Evolutionary conservation across 2,113 vertebrate species (phyloP), one percentile per base, ranked within the genome.

Genomic region (Burhinus oedicnemus): DNA sequence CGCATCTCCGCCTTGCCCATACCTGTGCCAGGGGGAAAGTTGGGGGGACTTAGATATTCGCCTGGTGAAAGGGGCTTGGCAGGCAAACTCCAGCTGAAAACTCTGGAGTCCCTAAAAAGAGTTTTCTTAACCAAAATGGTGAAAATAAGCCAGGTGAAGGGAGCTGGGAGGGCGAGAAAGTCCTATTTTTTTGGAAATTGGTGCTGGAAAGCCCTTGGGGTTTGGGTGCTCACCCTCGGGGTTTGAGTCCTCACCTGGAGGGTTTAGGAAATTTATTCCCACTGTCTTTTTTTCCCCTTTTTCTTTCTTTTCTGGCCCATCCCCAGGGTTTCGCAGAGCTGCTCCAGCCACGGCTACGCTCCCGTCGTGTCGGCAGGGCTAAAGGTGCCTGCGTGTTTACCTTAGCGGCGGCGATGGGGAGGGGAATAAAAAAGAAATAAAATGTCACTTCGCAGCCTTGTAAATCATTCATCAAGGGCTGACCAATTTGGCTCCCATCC

Each of bases 381-480:
- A 92, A 95, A 96, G 94, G 96, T 97, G 72, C 89, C 86, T 97
- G 3, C 0, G 51, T 93, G 93, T 94, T 97, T 94, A 95, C 96
- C 94, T 94, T 87, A 83, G 96, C 40, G 1, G 80, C 6, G 2
- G 93, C 11, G 74, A 70, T 69, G 90, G 87, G 72, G 49, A 82
- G 74, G 83, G 94, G 87, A 91, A 87, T 87, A 83, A 92, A 94
- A 94, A 79, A 94, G 94, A 93, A 96, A 95, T 94, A 91, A 94
- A 97, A 97, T 95, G 92, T 95, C 97, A 89, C 93, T 97, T 96
- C 78, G 40, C 93, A 95, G 95, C 94, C 97, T 97, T 95, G 91
- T 97, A 96, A 98, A 97, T 97, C 93, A 96, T 95, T 97, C 96
- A 96, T 96, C 94, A 97, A 94, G 95, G 94, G 40, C 87, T 98